Evolutionary conservation across 2,888 invertebrate species (phyloP).

Genomic region (Tinea semifulvella): DNA sequence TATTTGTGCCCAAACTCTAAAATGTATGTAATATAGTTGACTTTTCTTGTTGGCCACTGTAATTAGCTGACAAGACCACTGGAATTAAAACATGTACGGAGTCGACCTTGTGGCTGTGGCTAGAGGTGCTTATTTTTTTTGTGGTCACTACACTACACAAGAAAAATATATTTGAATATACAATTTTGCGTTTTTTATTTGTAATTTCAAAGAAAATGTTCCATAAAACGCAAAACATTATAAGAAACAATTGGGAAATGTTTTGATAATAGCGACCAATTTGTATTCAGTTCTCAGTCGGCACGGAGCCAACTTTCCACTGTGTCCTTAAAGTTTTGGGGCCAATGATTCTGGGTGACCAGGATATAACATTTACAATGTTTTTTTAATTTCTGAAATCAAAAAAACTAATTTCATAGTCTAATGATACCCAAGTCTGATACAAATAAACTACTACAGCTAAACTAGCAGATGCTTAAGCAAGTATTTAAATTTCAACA

Average conservation of each 20-base stretch:
- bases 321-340: conserved; percentile 38
- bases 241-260: conserved; percentile 41
- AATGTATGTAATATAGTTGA: neutral
- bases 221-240: neutral
- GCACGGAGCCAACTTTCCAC: conserved; percentile 49
- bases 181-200: no score
- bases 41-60: conserved; percentile 30
- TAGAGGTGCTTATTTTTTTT: conserved; percentile 53
- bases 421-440: no score
- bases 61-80: conserved; percentile 32
- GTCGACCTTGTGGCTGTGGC: conserved; percentile 43
- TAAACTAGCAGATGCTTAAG: no score
- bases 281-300: conserved; percentile 49
- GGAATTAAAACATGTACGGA: conserved; percentile 37
- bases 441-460: no score
- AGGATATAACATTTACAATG: no score
- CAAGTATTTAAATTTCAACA: no score
- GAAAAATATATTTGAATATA: no score
- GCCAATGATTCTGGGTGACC: conserved; percentile 21
- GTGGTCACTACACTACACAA: conserved; percentile 44
- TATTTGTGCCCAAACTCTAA: conserved; percentile 16
- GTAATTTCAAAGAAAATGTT: no score
- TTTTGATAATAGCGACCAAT: conserved; percentile 46
- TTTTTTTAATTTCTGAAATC: no score
- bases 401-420: no score